phyloP scores from a whole-genome alignment of 2,113 vertebrate species.

The Blennius ocellaris region DNA sequence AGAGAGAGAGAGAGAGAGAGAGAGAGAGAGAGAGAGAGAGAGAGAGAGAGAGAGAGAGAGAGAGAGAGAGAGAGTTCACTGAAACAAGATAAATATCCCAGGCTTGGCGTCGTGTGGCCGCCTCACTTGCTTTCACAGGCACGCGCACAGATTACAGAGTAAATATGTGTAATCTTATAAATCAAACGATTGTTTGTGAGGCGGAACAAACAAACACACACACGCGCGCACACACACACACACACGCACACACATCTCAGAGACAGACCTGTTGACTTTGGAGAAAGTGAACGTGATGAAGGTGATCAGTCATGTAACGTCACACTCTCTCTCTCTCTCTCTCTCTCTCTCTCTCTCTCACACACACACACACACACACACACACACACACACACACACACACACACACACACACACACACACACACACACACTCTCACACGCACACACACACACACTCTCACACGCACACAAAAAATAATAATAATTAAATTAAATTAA shows the following conservation, averaged over 20 bases:
- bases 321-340: no score
- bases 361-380: constrained; percentile 14
- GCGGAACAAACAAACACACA: constrained; percentile 43
- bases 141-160: constrained; percentile 74
- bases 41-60: constrained; percentile 24
- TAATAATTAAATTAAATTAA: no score
- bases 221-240: constrained; percentile 38
- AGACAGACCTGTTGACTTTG: constrained; percentile 71
- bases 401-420: neutral
- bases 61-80: constrained; percentile 65
- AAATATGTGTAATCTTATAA: constrained; percentile 80
- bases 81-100: constrained; percentile 83
- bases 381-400: neutral
- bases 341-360: no score
- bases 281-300: constrained; percentile 63
- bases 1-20: constrained; percentile 33
- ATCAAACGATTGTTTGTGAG: constrained; percentile 74
- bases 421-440: neutral
- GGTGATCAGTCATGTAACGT: constrained; percentile 61
- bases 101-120: constrained; percentile 64
- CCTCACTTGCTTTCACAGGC: constrained; percentile 39
- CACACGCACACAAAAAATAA: no score
- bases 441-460: no score
- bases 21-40: constrained; percentile 3
- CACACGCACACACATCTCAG: constrained; percentile 22